Evolutionary conservation across 2,888 invertebrate genomes (phyloP), one percentile per base, ranked within the genome.

Genomic region (Hymenopus coronatus): DNA sequence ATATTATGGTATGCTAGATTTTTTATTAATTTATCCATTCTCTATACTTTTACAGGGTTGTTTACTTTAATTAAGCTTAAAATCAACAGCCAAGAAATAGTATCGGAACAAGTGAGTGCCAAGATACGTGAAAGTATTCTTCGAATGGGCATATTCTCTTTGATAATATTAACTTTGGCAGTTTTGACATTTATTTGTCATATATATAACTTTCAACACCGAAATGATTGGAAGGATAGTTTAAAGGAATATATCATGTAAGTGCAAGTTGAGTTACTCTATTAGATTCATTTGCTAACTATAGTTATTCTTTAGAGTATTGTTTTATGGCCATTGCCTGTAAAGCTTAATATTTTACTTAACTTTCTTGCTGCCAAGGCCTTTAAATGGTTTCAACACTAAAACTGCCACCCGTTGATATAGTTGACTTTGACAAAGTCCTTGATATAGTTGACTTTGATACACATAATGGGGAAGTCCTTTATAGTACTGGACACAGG

Each of bases 121-220:
- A 98, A 98, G 94, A 97, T 98, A 90, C 96, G 96, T 81, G 96
- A 97, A 91, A 98, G 97, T 84, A 98, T 98, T 90, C 96, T 97
- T 7, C 95, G 98, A 88, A 96, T 98, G 94, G 96, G 97, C 9
- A 94, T 97, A 46, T 98, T 98, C 91, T 96, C 97, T 0, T 93
- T 96, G 28, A 94, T 98, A 87, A 96, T 97, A 20, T 94, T 97
- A 30, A 94, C 97, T 15, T 97, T 98, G 92, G 97, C 97, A 84
- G 93, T 97, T 87, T 96, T 97, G 90, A 97, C 97, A 3, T 96
- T 97, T 92, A 95, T 96, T 87, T 98, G 97, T 91, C 98, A 98
- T 92, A 94, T 97, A 87, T 97, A 98, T 92, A 96, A 97, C 92
- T 97, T 97, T 91, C 94, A 95, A 25, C 96, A 97, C 92, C 95